A percentile compares a stretch with the other conserved stretches of the same genome.
Evolutionary conservation across 2,888 invertebrate genomes (phyloP).

Genomic region (Drosophila neonasuta): DNA sequence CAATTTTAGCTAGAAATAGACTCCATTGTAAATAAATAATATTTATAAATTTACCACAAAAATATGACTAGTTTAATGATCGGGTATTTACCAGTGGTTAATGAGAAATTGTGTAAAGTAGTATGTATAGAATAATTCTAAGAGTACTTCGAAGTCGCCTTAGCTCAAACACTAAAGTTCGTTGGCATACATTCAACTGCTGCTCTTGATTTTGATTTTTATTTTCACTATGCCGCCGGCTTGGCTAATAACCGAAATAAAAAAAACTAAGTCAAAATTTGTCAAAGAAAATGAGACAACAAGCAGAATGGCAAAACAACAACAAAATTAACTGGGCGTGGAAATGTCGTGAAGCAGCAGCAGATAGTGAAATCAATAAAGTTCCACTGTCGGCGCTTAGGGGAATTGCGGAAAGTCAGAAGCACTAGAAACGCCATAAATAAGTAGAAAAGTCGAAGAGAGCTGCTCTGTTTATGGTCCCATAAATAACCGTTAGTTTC

Average conservation of each 20-base stretch:
- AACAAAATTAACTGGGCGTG: slow-evolving; percentile 1
- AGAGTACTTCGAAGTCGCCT: slow-evolving; percentile 32
- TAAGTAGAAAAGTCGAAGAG: slow-evolving; percentile 18
- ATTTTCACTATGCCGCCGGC: slow-evolving; percentile 57
- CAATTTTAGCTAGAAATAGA: not conserved
- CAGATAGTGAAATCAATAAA: slow-evolving; percentile 49
- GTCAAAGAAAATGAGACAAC: slow-evolving; percentile 30
- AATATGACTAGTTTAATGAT: not conserved
- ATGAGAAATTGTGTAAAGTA: not conserved
- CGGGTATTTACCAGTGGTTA: not conserved
- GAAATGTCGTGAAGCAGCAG: not conserved
- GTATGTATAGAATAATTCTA: not conserved
- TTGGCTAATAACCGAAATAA: slow-evolving; percentile 67
- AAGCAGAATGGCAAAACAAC: slow-evolving; percentile 11
- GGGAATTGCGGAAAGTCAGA: slow-evolving; percentile 35
- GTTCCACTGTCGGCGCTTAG: slow-evolving; percentile 17
- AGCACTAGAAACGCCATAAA: slow-evolving; percentile 49
- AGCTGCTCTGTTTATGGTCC: slow-evolving; percentile 25
- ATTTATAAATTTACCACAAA: not conserved
- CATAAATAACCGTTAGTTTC: slow-evolving; percentile 39
- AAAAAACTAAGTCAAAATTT: slow-evolving; percentile 52
- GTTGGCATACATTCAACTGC: slow-evolving; percentile 37
- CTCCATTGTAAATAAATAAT: no score
- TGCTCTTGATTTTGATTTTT: slow-evolving; percentile 34
- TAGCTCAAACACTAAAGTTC: slow-evolving; percentile 4